Evolutionary conservation across 2,888 invertebrate genomes (phyloP).

Genomic region (Mayetiola destructor): DNA sequence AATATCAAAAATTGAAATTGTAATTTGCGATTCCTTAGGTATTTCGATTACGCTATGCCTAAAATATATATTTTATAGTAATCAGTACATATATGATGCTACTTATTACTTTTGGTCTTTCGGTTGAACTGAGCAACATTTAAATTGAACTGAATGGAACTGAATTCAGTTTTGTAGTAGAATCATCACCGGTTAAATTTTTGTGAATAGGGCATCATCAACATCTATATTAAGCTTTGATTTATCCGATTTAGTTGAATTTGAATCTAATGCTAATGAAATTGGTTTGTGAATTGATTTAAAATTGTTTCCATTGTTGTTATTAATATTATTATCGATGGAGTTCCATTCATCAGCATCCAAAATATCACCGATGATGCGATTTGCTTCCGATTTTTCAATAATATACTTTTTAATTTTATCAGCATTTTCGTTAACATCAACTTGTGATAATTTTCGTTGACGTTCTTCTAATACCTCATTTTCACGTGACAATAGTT

Average conservation of each 20-base stretch:
- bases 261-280: not conserved
- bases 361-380: not conserved
- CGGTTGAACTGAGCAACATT: no score
- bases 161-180: no score
- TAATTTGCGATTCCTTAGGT: no score
- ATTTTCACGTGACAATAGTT: conserved; percentile 12
- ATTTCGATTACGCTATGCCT: no score
- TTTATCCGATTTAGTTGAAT: no score
- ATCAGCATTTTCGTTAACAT: not conserved
- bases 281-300: not conserved
- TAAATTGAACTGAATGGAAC: no score
- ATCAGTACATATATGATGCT: no score
- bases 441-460: not conserved
- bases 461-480: conserved; percentile 5
- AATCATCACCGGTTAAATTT: conserved; percentile 12
- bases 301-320: not conserved
- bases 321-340: not conserved
- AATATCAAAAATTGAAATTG: no score
- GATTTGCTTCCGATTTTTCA: conserved; percentile 15
- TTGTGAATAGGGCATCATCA: not conserved
- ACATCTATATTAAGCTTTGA: not conserved
- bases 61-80: no score
- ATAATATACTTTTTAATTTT: conserved; percentile 13
- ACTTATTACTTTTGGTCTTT: no score
- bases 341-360: no score